Base-by-base conservation (phyloP, 1,140 invertebrate species). In the Platyscapa corneri region DNA sequence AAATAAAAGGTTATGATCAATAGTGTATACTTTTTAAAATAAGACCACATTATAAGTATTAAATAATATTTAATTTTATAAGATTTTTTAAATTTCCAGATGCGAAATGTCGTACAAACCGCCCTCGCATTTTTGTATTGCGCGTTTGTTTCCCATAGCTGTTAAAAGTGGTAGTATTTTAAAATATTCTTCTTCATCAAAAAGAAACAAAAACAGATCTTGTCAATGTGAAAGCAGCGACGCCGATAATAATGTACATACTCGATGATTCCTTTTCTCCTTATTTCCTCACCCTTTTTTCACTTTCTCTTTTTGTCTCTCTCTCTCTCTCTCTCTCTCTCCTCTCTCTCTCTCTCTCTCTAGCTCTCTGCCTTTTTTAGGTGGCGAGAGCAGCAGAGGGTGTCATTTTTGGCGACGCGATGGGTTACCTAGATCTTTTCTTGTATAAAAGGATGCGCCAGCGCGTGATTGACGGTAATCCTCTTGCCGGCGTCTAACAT, bases 361-460 rank as follows among this genome's bases (percentile, higher is more conserved):
- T 18, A 32, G 6, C 34, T 70, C 32, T 70, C 32, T 39, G 10
- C 30, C 67, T 37, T 23, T 70, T 20, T 37, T 39, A 64, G 37
- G n/a, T 34, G 30, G 23, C n/a, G 42, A 72, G 79, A 18, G 42
- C 37, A 75, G 42, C 72, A 27, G 75, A 78, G 70, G 64, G 53
- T 27, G 32, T 86, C 86, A 70, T 85, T n/a, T 84, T 83, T 77
- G 82, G 76, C 49, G 86, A 82, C 84, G 89, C 70, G 32, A 65
- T 76, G 89, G 91, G 92, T 93, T 93, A 93, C 93, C 92, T 93
- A 96, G 90, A 98, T 96, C 92, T 97, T 97, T 92, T 99, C 99
- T 94, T 97, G 96, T 91, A 99, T 99, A 94, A 99, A 99, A 2
- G 98, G 97, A 94, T 99, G 99, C 42, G 96, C 96, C 37, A 99